Percentiles rank a stretch among this genome's conserved stretches.
phyloP scores from a whole-genome alignment of 35 echinoderm and acorn worm genomes.

The Amphiura filiformis region DNA sequence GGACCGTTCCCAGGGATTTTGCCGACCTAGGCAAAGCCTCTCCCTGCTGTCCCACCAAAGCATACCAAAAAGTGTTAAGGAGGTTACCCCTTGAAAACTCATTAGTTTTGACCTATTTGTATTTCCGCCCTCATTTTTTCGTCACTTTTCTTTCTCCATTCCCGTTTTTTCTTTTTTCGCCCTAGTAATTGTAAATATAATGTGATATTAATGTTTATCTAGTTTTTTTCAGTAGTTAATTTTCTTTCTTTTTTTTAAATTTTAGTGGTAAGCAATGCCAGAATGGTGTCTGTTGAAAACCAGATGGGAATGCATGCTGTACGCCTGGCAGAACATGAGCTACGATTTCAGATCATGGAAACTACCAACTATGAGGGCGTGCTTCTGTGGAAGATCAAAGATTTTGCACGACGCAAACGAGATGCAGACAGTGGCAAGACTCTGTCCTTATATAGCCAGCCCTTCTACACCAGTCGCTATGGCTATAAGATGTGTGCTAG shows the following conservation, averaged over 20 bases:
- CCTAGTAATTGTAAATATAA: not conserved
- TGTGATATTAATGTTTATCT: not conserved
- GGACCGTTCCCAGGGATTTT: too few species aligned
- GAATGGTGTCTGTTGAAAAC: constrained; percentile 49
- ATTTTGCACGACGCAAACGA: constrained; percentile 59
- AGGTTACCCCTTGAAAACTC: not conserved
- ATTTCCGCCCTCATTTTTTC: not conserved
- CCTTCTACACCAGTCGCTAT: constrained; percentile 88
- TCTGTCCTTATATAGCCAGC: constrained; percentile 79
- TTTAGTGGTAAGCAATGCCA: constrained; percentile 5
- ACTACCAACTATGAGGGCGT: constrained; percentile 78
- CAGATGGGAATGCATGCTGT: constrained; percentile 80
- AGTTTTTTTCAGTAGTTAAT: not conserved
- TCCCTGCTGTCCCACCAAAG: too few species aligned
- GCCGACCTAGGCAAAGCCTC: too few species aligned
- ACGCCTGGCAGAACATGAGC: constrained; percentile 81
- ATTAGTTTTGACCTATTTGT: not conserved
- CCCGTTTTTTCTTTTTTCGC: too few species aligned
- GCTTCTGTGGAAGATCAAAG: constrained; percentile 92
- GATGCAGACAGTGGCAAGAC: constrained; percentile 88
- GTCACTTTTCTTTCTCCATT: too few species aligned
- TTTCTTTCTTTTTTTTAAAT: not conserved
- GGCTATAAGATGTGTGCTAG: constrained; percentile 97
- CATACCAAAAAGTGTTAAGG: not conserved
- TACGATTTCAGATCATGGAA: constrained; percentile 81